Conservation (phyloP, 2,888 invertebrate genomes). For the Spialia ferax region DNA sequence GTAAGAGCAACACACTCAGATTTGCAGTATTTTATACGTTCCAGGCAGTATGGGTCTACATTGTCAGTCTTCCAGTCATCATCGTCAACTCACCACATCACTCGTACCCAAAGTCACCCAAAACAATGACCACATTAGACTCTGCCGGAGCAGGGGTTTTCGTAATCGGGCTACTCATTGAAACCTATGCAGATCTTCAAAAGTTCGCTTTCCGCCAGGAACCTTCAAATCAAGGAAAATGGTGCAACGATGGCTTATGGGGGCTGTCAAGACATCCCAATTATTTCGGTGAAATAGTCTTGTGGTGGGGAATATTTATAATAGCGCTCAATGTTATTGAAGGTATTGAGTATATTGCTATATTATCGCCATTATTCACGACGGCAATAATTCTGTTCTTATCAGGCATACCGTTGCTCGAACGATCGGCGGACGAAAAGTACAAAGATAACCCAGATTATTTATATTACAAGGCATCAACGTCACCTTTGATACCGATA, state of each 20-base stretch:
- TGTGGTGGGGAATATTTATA: conserved; percentile 98
- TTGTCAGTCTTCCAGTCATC: conserved; percentile 96
- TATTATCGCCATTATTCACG: conserved; percentile 95
- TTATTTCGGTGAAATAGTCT: conserved; percentile 97
- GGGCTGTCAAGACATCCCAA: conserved; percentile 96
- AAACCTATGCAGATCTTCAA: conserved; percentile 97
- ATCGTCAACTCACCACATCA: conserved; percentile 95
- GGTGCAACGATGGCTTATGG: conserved; percentile 97
- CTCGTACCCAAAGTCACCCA: conserved; percentile 90
- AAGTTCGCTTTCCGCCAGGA: conserved; percentile 97
- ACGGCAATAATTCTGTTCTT: conserved; percentile 95
- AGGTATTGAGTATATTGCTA: conserved; percentile 94
- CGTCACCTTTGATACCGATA: conserved; percentile 95
- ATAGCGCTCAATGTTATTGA: conserved; percentile 95
- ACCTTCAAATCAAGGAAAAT: conserved; percentile 95
- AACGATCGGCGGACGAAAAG: conserved; percentile 95
- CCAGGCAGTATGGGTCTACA: conserved; percentile 96
- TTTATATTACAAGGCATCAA: conserved; percentile 94
- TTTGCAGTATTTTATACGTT: conserved; percentile 98
- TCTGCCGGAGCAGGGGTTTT: conserved; percentile 95
- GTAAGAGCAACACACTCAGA: conserved; percentile 93
- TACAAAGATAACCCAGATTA: conserved; percentile 95
- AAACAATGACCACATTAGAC: conserved; percentile 95
- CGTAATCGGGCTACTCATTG: conserved; percentile 93
- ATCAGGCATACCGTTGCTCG: conserved; percentile 96